Evolutionary conservation across 2,797 vertebrate genomes (phyloP).

Genomic region (Spinus pinus): DNA sequence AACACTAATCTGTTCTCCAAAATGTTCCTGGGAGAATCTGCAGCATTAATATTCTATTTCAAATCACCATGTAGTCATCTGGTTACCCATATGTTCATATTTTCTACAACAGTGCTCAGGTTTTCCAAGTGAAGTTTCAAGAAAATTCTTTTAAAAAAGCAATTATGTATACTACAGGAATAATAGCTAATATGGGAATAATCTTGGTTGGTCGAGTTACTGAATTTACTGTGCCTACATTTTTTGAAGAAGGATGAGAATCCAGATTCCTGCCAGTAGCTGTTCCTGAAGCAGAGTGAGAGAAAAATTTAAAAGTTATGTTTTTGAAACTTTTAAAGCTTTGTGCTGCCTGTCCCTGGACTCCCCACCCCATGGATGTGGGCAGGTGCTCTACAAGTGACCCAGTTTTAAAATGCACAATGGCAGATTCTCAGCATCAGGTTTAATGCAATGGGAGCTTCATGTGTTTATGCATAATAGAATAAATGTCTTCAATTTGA

Average conservation of each 20-base stretch:
- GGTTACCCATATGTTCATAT: neutral
- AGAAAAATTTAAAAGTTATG: neutral
- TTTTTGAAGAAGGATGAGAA: neutral
- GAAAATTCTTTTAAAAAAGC: neutral
- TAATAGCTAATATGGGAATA: neutral
- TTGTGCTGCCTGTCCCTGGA: neutral
- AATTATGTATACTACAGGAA: neutral
- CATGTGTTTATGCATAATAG: neutral
- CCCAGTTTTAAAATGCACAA: accelerated
- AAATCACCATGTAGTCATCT: neutral
- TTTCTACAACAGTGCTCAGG: neutral
- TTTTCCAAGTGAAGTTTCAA: neutral
- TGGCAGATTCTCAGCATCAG: neutral
- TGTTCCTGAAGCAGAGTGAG: neutral
- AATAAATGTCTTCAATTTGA: neutral
- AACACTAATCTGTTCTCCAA: neutral
- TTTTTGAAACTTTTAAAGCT: neutral
- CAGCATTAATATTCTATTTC: neutral
- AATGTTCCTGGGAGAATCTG: neutral
- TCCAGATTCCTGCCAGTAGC: neutral
- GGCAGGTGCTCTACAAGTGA: neutral
- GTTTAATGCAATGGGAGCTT: neutral
- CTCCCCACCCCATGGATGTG: neutral
- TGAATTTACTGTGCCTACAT: neutral
- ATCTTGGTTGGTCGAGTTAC: neutral